phyloP scores from a whole-genome alignment of 92 coral and sea anemone genomes.

The Parazoanthus swiftii region DNA sequence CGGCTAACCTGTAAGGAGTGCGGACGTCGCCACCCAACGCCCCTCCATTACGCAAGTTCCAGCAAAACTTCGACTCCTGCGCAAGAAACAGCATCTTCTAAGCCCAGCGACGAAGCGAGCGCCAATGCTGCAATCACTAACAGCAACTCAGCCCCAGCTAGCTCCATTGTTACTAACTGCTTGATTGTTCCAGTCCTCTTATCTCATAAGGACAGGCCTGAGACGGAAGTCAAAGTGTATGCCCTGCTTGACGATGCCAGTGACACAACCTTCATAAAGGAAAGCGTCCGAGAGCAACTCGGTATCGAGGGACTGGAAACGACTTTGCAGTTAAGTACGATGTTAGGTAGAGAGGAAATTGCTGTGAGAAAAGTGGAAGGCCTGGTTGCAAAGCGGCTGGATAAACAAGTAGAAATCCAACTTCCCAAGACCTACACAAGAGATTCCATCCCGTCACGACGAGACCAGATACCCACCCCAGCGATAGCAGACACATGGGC shows the following conservation, averaged over 20 bases:
- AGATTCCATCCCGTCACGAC: constrained; percentile 54
- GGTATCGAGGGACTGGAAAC: constrained; percentile 61
- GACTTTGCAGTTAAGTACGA: constrained; percentile 54
- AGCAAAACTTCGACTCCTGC: too few species aligned
- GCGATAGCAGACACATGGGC: constrained; percentile 49
- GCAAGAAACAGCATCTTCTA: too few species aligned
- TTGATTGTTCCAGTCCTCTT: constrained; percentile 52
- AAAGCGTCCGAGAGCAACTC: constrained; percentile 44
- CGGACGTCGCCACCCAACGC: too few species aligned
- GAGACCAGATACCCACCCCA: constrained; percentile 55
- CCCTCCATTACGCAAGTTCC: too few species aligned
- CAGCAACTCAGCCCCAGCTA: too few species aligned
- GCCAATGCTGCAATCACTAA: too few species aligned
- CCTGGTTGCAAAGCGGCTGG: constrained; percentile 54
- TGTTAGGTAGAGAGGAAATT: constrained; percentile 54
- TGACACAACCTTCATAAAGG: constrained; percentile 64
- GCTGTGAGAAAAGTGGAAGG: constrained; percentile 50
- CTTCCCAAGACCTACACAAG: constrained; percentile 68
- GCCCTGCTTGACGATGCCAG: constrained; percentile 65
- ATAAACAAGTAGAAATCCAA: constrained; percentile 47
- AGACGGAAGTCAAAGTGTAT: constrained; percentile 42
- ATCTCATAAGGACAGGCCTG: constrained; percentile 57
- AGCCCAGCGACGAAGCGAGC: too few species aligned
- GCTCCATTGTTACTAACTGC: neutral
- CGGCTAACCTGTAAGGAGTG: too few species aligned